Conservation (phyloP, 2,888 invertebrate species). For the Flexamia atlantica region DNA sequence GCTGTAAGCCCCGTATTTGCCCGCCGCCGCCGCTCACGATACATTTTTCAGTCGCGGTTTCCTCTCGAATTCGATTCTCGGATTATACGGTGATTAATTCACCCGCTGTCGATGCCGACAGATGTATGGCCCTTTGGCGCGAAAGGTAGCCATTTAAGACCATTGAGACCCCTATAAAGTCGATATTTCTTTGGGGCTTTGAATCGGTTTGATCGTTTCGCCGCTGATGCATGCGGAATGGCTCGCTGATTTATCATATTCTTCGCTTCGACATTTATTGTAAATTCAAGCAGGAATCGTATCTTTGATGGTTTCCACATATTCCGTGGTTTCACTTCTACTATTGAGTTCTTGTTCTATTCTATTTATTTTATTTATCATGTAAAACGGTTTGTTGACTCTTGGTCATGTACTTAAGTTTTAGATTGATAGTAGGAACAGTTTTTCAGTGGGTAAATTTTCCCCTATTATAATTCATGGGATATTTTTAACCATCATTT, state of each 20-base stretch:
- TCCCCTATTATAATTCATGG: too few species aligned
- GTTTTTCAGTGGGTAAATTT: too few species aligned
- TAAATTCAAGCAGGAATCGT: too few species aligned
- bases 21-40: conserved; percentile 26
- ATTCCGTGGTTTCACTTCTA: too few species aligned
- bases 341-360: too few species aligned
- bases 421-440: too few species aligned
- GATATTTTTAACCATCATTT: too few species aligned
- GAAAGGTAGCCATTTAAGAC: conserved; percentile 58
- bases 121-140: conserved; percentile 55
- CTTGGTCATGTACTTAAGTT: too few species aligned
- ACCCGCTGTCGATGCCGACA: conserved; percentile 47
- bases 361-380: too few species aligned
- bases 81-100: conserved; percentile 57
- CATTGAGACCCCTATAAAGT: conserved; percentile 50
- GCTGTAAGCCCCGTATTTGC: conserved; percentile 57
- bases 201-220: conserved; percentile 39
- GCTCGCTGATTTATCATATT: conserved; percentile 4
- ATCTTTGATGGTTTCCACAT: too few species aligned
- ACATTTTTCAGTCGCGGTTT: conserved; percentile 59
- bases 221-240: neutral
- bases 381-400: too few species aligned
- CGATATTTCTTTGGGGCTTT: conserved; percentile 52
- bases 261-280: too few species aligned
- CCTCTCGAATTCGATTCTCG: conserved; percentile 49